phyloP scores from a whole-genome alignment of 1,140 invertebrate species.

The Lepidurus apus region DNA sequence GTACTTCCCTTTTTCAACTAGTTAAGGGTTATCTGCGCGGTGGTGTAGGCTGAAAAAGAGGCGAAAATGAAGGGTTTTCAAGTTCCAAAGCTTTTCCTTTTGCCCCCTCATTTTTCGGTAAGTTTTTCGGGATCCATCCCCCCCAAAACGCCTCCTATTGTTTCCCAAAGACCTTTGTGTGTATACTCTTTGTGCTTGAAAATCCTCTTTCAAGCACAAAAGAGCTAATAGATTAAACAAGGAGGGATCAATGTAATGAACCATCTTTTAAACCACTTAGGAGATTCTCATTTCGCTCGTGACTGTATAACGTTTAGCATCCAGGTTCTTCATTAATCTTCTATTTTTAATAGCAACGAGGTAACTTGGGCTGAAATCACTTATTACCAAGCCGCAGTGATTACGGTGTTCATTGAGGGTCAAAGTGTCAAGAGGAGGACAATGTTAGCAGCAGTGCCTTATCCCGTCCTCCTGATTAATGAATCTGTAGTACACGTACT shows the following conservation, averaged over 20 bases:
- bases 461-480: background rate
- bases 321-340: background rate
- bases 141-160: background rate
- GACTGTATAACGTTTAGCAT: background rate
- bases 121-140: background rate
- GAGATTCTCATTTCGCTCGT: background rate
- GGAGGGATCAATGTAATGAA: slow-evolving; percentile 3
- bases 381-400: background rate
- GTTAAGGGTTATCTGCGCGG: background rate
- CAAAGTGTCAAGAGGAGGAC: slow-evolving; percentile 14
- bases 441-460: background rate
- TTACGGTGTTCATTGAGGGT: background rate
- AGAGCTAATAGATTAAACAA: background rate
- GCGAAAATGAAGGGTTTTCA: background rate
- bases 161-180: background rate
- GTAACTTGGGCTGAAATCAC: background rate
- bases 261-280: background rate
- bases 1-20: background rate
- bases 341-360: background rate
- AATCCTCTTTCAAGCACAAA: background rate
- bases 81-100: background rate
- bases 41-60: background rate
- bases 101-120: background rate
- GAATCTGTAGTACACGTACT: background rate
- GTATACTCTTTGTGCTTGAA: background rate